Percentiles rank a stretch among this genome's conserved stretches.
Evolutionary conservation across 2,113 vertebrate genomes (phyloP).

Genomic region (Diadophis punctatus): DNA sequence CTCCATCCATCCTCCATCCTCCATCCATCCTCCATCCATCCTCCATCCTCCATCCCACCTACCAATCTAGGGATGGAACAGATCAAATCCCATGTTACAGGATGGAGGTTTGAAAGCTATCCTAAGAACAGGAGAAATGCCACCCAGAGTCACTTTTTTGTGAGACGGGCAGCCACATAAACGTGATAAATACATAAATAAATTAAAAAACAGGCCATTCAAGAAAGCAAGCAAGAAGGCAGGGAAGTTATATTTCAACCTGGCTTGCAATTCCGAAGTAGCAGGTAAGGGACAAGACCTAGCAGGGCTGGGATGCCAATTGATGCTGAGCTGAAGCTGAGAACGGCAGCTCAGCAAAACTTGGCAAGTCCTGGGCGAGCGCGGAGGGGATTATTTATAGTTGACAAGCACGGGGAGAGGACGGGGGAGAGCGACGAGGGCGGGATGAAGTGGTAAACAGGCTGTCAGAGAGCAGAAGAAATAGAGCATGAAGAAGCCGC

Average conservation of each 20-base stretch:
- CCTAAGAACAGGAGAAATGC: neutral
- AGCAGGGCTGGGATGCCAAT: neutral
- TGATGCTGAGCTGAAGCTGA: neutral
- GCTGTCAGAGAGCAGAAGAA: conserved; percentile 33
- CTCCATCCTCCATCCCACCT: neutral
- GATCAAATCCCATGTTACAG: neutral
- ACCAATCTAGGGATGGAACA: neutral
- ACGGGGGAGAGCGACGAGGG: neutral
- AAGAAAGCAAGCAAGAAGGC: neutral
- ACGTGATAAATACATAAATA: neutral
- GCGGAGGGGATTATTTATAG: conserved; percentile 17
- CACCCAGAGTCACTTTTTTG: neutral
- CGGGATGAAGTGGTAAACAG: conserved; percentile 27
- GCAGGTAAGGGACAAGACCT: neutral
- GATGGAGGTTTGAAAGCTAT: neutral
- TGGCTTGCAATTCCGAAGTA: neutral
- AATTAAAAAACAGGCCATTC: neutral
- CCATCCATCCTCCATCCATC: too few relatives aligned
- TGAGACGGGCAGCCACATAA: neutral
- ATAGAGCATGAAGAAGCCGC: neutral
- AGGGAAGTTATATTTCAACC: accelerated
- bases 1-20: too few relatives aligned
- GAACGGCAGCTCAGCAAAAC: neutral
- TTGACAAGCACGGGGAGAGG: conserved; percentile 5
- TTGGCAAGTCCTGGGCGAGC: neutral